These are phyloP conservation scores for Flexamia atlantica DNA, from an alignment of 2,888 invertebrate genomes.

Conservation along the genomic window DNA sequence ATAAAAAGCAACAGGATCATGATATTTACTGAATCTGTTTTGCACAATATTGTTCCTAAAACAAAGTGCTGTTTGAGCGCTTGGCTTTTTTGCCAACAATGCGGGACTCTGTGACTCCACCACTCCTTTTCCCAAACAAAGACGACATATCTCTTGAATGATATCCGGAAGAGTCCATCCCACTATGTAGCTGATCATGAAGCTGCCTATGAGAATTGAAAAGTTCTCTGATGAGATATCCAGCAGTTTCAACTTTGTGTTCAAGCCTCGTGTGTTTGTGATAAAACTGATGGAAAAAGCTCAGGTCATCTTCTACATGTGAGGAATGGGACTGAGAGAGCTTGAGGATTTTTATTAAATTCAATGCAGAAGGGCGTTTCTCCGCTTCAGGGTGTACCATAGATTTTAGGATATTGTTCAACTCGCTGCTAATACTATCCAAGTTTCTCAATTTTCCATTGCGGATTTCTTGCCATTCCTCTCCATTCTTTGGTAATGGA, in stretches of 20 bases:
- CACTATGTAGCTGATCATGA: neutral
- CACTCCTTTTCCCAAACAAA: neutral
- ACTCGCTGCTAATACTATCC: slow-evolving; percentile 81
- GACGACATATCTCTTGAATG: neutral
- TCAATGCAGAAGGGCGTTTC: slow-evolving; percentile 85
- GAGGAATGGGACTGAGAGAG: slow-evolving; percentile 3
- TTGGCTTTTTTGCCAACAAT: slow-evolving; percentile 9
- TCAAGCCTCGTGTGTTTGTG: neutral
- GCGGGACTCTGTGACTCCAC: neutral
- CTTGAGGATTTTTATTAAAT: slow-evolving; percentile 76
- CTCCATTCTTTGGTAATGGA: slow-evolving; percentile 93
- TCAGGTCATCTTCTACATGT: neutral
- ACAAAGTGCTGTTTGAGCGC: slow-evolving; percentile 2
- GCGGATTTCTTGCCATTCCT: slow-evolving; percentile 90
- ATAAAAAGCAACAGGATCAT: no score
- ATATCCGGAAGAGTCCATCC: slow-evolving; percentile 6
- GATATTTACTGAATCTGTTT: no score
- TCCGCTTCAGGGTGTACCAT: slow-evolving; percentile 91
- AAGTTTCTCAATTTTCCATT: slow-evolving; percentile 83
- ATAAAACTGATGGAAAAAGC: neutral
- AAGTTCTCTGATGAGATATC: slow-evolving; percentile 1
- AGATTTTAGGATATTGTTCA: slow-evolving; percentile 85
- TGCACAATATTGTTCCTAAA: no score
- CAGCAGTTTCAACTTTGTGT: neutral
- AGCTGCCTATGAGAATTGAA: slow-evolving; percentile 6